Conservation (phyloP, 2,888 invertebrate genomes). For the Exocentrus adspersus region DNA sequence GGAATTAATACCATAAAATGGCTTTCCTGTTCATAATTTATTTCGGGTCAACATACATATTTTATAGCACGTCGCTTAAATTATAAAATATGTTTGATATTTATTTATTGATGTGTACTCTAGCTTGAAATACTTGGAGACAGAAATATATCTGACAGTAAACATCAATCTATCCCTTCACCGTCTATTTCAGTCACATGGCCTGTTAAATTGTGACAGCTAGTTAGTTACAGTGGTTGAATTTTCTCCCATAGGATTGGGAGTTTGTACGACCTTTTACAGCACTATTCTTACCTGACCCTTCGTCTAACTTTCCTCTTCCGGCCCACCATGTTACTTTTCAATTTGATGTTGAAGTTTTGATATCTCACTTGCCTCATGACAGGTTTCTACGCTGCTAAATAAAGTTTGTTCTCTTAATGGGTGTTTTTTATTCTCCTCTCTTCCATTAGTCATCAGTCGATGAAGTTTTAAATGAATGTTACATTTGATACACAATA, state of each 20-base stretch:
- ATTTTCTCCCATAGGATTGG: constrained; percentile 50
- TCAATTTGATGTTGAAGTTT: constrained; percentile 23
- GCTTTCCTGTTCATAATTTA: too few relatives aligned
- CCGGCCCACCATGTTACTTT: constrained; percentile 13
- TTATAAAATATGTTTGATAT: neutral
- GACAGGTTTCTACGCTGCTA: neutral
- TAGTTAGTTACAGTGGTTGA: constrained; percentile 57
- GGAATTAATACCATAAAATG: too few relatives aligned
- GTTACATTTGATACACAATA: too few relatives aligned
- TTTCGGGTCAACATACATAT: neutral
- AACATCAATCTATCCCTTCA: constrained; percentile 25
- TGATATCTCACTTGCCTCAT: constrained; percentile 6
- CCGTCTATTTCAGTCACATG: constrained; percentile 38
- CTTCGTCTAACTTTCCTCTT: constrained; percentile 28
- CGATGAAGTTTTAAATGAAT: neutral
- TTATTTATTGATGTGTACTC: constrained; percentile 11
- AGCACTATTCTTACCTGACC: constrained; percentile 37
- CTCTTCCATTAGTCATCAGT: neutral
- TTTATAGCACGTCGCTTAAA: neutral
- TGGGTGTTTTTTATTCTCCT: constrained; percentile 10
- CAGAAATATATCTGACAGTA: constrained; percentile 24
- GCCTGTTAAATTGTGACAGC: constrained; percentile 52
- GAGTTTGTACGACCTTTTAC: constrained; percentile 40
- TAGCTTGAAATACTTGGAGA: constrained; percentile 3
- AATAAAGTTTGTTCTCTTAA: constrained; percentile 20